Percentiles rank a stretch among this genome's conserved stretches.
phyloP scores from a whole-genome alignment of 1,140 invertebrate genomes.

The Pachyrhynchus sulphureomaculatus region DNA sequence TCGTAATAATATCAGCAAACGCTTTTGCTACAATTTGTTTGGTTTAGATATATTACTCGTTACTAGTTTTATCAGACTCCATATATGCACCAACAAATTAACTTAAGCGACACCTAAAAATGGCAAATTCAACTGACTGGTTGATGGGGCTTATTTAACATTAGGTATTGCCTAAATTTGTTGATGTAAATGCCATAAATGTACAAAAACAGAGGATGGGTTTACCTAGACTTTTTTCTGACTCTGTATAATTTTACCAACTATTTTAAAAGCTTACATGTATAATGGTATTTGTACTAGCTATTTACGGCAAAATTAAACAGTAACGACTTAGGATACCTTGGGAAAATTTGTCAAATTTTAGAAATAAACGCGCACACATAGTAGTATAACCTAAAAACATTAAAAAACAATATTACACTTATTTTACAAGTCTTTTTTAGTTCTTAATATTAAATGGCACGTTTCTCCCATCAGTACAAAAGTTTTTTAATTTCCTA shows the following conservation, averaged over 20 bases:
- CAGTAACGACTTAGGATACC: constrained; percentile 11
- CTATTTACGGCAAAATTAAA: constrained; percentile 36
- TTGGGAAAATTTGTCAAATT: constrained; percentile 26
- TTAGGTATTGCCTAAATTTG: too few species aligned
- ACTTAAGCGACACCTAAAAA: too few species aligned
- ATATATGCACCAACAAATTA: too few species aligned
- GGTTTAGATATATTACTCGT: too few species aligned
- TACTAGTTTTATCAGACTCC: too few species aligned
- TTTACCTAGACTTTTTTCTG: too few species aligned
- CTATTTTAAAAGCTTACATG: constrained; percentile 13
- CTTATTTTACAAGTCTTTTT: neutral
- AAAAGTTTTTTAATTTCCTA: neutral
- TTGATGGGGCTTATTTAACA: too few species aligned
- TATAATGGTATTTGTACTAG: constrained; percentile 37
- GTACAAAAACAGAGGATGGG: too few species aligned
- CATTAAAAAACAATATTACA: neutral
- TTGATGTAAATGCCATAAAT: too few species aligned
- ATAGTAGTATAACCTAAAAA: neutral
- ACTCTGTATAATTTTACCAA: constrained; percentile 9
- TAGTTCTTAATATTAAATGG: constrained; percentile 9
- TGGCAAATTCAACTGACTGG: too few species aligned
- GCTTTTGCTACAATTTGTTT: too few species aligned
- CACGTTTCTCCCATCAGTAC: neutral
- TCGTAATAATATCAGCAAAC: too few species aligned
- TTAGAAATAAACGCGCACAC: neutral